phyloP scores from a whole-genome alignment of 2,113 vertebrate species.

The Hippocampus mohnikei region DNA sequence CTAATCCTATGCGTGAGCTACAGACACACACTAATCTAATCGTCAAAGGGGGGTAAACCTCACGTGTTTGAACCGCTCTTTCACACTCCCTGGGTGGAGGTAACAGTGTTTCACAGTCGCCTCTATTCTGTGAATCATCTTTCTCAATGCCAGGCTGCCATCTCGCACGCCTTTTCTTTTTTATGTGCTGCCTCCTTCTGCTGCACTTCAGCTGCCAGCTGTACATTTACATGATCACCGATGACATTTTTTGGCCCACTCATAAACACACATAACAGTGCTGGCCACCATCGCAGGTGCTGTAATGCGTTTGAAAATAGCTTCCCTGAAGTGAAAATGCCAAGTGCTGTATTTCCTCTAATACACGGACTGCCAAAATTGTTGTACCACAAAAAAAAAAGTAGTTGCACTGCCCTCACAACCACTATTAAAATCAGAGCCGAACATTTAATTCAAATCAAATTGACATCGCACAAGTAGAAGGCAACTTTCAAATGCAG shows the following conservation, averaged over 20 bases:
- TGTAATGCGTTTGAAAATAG: neutral
- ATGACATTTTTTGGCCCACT: neutral
- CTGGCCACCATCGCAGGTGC: neutral
- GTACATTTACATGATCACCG: conserved; percentile 19
- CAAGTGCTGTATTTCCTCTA: neutral
- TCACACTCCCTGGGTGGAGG: neutral
- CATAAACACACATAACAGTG: neutral
- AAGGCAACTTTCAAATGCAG: too few relatives aligned
- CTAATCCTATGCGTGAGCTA: conserved; percentile 61
- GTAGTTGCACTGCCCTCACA: too few relatives aligned
- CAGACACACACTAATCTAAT: conserved; percentile 56
- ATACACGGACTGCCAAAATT: neutral
- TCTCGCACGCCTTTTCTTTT: conserved; percentile 26
- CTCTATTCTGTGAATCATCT: conserved; percentile 57
- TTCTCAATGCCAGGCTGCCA: conserved; percentile 38
- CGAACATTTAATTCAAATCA: neutral
- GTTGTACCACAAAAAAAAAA: too few relatives aligned
- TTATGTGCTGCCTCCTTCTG: conserved; percentile 20
- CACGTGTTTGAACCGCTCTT: conserved; percentile 34
- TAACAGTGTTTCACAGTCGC: conserved; percentile 49
- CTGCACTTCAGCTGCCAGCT: conserved; percentile 4
- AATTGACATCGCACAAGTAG: neutral
- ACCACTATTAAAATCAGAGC: too few relatives aligned
- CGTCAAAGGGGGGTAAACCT: conserved; percentile 54
- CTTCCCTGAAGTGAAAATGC: neutral